phyloP scores from a whole-genome alignment of 2,113 vertebrate genomes.

The Dolichallabes microphthalmus region DNA sequence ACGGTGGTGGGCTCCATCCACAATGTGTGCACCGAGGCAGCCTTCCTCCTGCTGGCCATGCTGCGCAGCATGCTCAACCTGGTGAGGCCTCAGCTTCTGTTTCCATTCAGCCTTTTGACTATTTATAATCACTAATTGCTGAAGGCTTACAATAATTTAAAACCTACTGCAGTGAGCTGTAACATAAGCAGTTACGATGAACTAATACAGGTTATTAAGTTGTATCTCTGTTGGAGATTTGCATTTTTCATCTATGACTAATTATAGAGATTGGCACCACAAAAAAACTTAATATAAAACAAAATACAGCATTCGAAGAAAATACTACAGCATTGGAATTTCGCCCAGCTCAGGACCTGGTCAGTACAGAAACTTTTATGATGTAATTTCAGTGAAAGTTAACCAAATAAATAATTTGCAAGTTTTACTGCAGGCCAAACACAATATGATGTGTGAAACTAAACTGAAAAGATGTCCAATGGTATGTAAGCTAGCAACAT shows the following conservation, averaged over 20 bases:
- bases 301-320: too few species aligned
- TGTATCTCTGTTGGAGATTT: neutral
- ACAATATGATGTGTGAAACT: too few species aligned
- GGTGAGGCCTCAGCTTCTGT: constrained; percentile 69
- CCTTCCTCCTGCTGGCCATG: constrained; percentile 92
- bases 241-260: neutral
- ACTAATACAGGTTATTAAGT: neutral
- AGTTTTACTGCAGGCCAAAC: too few species aligned
- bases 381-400: too few species aligned
- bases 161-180: neutral
- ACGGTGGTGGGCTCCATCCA: constrained; percentile 87
- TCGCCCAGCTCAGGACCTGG: too few species aligned
- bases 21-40: constrained; percentile 90
- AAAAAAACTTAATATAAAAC: too few species aligned
- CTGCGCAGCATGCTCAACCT: constrained; percentile 97
- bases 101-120: neutral
- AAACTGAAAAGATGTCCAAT: too few species aligned
- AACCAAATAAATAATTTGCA: too few species aligned
- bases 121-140: neutral
- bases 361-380: too few species aligned
- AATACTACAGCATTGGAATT: too few species aligned
- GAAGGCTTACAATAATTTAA: neutral
- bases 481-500: too few species aligned
- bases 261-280: too few species aligned
- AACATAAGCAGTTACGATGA: neutral